These are phyloP conservation scores for Rhagonycha lutea DNA, from an alignment of 2,888 invertebrate genomes.

Conservation along the genomic window DNA sequence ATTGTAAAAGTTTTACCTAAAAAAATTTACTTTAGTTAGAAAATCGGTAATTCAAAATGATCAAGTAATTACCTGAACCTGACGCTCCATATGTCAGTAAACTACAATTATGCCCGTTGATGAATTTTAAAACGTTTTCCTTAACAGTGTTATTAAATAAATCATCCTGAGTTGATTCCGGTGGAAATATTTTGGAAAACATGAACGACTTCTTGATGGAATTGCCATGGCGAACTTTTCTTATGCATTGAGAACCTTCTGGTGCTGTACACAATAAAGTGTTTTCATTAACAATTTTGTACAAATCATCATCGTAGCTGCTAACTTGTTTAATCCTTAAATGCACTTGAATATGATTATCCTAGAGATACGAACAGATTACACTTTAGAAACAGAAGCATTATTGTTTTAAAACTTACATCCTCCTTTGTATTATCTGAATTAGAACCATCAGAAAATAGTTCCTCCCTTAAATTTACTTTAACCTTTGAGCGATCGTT, in stretches of 20 bases:
- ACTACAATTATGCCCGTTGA: slow-evolving; percentile 71
- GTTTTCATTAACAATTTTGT: slow-evolving; percentile 33
- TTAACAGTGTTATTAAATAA: slow-evolving; percentile 46
- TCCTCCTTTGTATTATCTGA: background rate
- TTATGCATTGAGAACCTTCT: slow-evolving; percentile 29
- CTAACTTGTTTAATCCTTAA: slow-evolving; percentile 28
- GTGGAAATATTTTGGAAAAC: slow-evolving; percentile 46
- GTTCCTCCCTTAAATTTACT: background rate
- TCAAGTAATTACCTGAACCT: slow-evolving; percentile 76
- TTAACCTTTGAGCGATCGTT: background rate
- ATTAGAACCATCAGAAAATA: background rate
- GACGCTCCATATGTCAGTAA: slow-evolving; percentile 88
- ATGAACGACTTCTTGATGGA: slow-evolving; percentile 36
- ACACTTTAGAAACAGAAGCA: background rate
- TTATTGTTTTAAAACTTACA: background rate
- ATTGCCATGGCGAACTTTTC: slow-evolving; percentile 34
- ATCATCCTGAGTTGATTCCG: slow-evolving; percentile 38
- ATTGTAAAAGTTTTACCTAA: slow-evolving; percentile 50
- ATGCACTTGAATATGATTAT: slow-evolving; percentile 26
- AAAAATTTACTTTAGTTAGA: background rate
- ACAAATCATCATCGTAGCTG: slow-evolving; percentile 29
- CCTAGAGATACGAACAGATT: background rate
- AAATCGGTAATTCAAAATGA: background rate
- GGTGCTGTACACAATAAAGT: slow-evolving; percentile 36
- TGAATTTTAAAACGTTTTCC: slow-evolving; percentile 42